These are phyloP conservation scores for Glomeris maerens DNA, from an alignment of 1,140 invertebrate genomes.

Conservation along the genomic window DNA sequence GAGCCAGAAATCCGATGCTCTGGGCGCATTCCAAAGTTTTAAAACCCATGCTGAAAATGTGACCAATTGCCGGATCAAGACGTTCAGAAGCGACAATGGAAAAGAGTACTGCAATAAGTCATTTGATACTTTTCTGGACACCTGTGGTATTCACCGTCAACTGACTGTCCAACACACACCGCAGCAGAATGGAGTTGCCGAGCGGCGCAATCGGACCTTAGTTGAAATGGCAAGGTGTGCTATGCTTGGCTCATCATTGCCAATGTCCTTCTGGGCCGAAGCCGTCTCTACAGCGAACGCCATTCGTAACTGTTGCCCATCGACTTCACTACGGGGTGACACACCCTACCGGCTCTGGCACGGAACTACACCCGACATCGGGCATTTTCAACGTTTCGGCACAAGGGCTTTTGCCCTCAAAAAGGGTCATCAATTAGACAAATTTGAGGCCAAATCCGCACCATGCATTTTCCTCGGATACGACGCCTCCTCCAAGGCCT, in stretches of 20 bases:
- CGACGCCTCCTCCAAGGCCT: not conserved
- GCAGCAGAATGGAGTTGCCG: constrained; percentile 13
- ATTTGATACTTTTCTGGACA: not conserved
- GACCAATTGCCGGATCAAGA: constrained; percentile 5
- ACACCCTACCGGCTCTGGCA: not conserved
- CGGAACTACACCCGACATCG: not conserved
- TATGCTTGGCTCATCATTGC: not conserved
- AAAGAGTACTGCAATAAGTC: constrained; percentile 5
- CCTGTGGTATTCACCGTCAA: not conserved
- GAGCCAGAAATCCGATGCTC: constrained; percentile 28
- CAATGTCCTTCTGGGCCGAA: constrained; percentile 3
- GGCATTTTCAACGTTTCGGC: not conserved
- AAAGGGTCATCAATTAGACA: not conserved
- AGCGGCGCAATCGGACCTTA: constrained; percentile 8
- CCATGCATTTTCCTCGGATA: constrained; percentile 3
- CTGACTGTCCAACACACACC: constrained; percentile 1
- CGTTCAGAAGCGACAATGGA: not conserved
- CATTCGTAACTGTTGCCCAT: not conserved
- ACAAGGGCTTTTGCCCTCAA: not conserved
- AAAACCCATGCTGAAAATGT: constrained; percentile 21
- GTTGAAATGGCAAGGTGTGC: constrained; percentile 7
- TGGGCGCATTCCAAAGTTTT: constrained; percentile 24
- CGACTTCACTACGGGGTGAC: not conserved
- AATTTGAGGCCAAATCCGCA: constrained; percentile 11
- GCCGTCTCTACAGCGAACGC: not conserved